Percentiles rank a stretch among this genome's conserved stretches.
Evolutionary conservation across 2,113 vertebrate species (phyloP).

Genomic region (Bothrops jararaca): DNA sequence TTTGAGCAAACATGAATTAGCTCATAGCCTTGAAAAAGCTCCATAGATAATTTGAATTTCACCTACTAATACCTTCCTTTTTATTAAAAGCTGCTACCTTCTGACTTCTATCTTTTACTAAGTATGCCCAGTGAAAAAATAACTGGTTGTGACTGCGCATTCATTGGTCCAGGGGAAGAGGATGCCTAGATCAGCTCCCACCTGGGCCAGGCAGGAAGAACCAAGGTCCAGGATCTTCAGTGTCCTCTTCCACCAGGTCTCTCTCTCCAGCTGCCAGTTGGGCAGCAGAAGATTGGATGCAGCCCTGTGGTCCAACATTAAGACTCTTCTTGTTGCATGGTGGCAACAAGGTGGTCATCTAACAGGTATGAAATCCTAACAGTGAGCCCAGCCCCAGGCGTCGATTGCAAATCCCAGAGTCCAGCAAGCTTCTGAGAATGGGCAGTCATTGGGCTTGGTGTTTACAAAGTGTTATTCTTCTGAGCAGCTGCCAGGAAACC

Average conservation of each 20-base stretch:
- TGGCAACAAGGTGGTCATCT: rapidly evolving
- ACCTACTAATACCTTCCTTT: slow-evolving; percentile 26
- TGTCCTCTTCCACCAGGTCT: not conserved
- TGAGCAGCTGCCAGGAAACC: rapidly evolving
- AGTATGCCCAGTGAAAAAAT: slow-evolving; percentile 35
- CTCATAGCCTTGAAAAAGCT: slow-evolving; percentile 37
- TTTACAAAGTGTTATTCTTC: not conserved
- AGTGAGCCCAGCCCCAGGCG: not conserved
- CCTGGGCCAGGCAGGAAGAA: too few relatives aligned
- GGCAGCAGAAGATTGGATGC: rapidly evolving
- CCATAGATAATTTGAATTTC: slow-evolving; percentile 48
- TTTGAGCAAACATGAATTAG: slow-evolving; percentile 44
- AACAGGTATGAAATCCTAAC: rapidly evolving
- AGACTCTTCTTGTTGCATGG: rapidly evolving
- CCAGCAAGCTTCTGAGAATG: rapidly evolving
- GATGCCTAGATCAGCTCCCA: not conserved
- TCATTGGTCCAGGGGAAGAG: not conserved
- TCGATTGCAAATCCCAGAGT: not conserved
- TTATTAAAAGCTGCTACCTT: slow-evolving; percentile 44
- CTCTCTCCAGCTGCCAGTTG: not conserved
- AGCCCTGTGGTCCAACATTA: rapidly evolving
- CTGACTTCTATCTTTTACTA: slow-evolving; percentile 33
- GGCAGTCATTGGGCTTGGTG: rapidly evolving
- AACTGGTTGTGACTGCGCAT: not conserved
- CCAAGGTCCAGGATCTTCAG: not conserved